Conservation (phyloP, 2,888 invertebrate species). For the Papilio elwesi region DNA sequence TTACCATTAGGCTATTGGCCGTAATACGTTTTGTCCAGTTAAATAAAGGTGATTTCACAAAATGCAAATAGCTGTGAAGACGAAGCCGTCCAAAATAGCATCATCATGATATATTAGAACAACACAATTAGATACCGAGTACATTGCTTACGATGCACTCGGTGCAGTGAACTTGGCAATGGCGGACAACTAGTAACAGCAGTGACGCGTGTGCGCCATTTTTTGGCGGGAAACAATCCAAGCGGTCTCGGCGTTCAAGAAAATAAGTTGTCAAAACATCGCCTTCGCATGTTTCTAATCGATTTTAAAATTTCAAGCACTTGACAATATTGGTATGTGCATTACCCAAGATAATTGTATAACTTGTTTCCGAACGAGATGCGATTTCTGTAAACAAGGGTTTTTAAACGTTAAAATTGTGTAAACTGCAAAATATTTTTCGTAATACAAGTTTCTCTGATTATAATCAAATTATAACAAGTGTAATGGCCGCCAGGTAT, state of each 20-base stretch:
- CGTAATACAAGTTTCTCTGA: no score
- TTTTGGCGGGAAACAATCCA: constrained; percentile 26
- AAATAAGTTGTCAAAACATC: constrained; percentile 15
- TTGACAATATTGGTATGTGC: neutral
- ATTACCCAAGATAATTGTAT: neutral
- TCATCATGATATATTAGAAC: constrained; percentile 35
- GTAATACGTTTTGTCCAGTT: no score
- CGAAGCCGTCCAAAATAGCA: neutral
- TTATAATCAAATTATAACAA: no score
- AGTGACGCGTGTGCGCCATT: constrained; percentile 42
- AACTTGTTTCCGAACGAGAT: no score
- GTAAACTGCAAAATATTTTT: no score
- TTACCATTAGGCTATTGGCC: no score
- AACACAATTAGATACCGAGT: constrained; percentile 23
- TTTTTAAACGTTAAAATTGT: no score
- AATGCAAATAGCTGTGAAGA: constrained; percentile 15
- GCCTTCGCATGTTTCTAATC: constrained; percentile 9
- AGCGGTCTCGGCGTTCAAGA: constrained; percentile 4
- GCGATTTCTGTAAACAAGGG: no score
- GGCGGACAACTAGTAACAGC: constrained; percentile 52
- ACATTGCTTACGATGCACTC: constrained; percentile 43
- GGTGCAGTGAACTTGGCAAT: constrained; percentile 72
- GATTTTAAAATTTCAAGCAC: neutral
- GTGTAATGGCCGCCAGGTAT: no score
- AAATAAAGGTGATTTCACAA: constrained; percentile 8